phyloP scores from a whole-genome alignment of 2,888 invertebrate species.

The Patella pellucida region DNA sequence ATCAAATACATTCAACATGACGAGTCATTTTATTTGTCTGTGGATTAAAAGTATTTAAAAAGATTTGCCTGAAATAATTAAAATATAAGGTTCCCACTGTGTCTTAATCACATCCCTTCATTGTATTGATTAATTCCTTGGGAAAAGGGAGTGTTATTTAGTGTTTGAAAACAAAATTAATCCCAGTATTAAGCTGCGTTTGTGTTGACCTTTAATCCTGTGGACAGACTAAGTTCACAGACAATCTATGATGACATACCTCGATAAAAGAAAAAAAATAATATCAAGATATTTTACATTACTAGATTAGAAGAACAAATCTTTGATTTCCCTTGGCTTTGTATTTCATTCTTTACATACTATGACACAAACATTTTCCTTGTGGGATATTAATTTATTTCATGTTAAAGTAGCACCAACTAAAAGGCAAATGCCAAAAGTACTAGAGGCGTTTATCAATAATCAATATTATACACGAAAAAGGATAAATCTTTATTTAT shows the following conservation, averaged over 20 bases:
- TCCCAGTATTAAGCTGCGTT: not conserved
- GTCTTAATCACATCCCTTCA: slow-evolving; percentile 12
- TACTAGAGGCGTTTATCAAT: too few species aligned
- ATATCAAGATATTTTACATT: not conserved
- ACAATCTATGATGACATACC: not conserved
- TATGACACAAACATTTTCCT: too few species aligned
- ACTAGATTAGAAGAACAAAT: too few species aligned
- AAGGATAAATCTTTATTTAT: too few species aligned
- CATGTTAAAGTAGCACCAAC: too few species aligned
- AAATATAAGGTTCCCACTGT: slow-evolving; percentile 12
- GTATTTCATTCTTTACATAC: too few species aligned
- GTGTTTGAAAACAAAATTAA: slow-evolving; percentile 11
- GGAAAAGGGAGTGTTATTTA: slow-evolving; percentile 1
- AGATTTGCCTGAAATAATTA: slow-evolving; percentile 9
- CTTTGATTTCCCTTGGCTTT: too few species aligned
- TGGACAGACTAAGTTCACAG: slow-evolving; percentile 8
- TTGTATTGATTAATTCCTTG: slow-evolving; percentile 8
- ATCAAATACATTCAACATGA: not conserved
- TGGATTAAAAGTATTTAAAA: slow-evolving; percentile 1
- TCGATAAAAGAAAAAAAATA: not conserved
- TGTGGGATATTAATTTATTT: too few species aligned
- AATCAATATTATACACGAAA: too few species aligned
- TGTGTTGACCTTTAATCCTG: slow-evolving; percentile 8
- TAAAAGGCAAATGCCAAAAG: too few species aligned
- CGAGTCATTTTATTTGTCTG: not conserved